phyloP scores from a whole-genome alignment of 2,797 vertebrate genomes.

The Girardinus metallicus region DNA sequence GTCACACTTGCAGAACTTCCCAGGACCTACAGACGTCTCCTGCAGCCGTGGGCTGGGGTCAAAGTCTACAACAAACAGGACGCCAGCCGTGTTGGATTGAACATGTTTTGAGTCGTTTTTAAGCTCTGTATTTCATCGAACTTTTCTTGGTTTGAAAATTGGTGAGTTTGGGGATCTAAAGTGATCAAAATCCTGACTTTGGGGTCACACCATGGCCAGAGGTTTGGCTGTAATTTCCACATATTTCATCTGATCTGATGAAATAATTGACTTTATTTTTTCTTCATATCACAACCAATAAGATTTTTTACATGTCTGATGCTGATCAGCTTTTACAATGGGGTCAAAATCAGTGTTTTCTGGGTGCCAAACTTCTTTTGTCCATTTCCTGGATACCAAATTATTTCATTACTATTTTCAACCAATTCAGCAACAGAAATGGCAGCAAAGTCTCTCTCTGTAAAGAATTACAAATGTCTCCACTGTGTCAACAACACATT shows the following conservation, averaged over 20 bases:
- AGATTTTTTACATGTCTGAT: not conserved
- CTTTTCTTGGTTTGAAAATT: no score
- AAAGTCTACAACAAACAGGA: not conserved
- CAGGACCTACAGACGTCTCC: no score
- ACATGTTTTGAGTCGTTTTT: no score
- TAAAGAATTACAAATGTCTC: not conserved
- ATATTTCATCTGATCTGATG: no score
- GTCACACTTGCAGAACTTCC: no score
- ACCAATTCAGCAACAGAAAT: not conserved
- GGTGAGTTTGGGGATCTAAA: no score
- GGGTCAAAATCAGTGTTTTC: not conserved
- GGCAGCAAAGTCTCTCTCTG: not conserved
- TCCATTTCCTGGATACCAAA: not conserved
- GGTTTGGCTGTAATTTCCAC: not conserved
- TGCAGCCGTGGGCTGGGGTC: no score
- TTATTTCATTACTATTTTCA: not conserved
- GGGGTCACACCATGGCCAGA: no score
- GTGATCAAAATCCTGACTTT: no score
- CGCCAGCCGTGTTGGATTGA: not conserved
- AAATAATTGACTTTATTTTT: no score
- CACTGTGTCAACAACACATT: not conserved
- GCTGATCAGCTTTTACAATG: not conserved
- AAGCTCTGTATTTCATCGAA: no score
- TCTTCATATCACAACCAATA: not conserved
- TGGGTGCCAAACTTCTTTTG: not conserved